These are phyloP conservation scores for Chaetorhynchus papuensis DNA, from an alignment of 2,113 vertebrate genomes.

Conservation along the genomic window DNA sequence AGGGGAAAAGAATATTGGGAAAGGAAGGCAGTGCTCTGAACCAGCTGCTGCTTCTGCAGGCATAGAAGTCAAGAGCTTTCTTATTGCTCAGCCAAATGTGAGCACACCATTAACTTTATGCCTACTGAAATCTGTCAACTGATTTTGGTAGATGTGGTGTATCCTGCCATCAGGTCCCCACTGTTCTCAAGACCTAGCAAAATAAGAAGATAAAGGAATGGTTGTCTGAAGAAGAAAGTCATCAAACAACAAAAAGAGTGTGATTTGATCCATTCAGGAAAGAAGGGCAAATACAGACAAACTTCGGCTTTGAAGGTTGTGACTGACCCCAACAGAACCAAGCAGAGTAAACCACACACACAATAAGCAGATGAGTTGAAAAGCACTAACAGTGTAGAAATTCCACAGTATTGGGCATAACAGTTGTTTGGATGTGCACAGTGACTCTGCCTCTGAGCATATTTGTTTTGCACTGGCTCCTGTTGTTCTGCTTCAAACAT, in stretches of 20 bases:
- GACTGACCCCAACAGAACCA: not conserved
- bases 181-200: not conserved
- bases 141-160: not conserved
- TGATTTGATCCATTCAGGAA: slow-evolving; percentile 27
- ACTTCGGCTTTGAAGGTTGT: slow-evolving; percentile 29
- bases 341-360: slow-evolving; percentile 4
- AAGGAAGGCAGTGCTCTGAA: not conserved
- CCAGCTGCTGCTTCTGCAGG: not conserved
- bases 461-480: slow-evolving; percentile 37
- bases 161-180: not conserved
- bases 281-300: slow-evolving; percentile 30
- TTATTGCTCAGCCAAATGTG: not conserved
- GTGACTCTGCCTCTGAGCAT: slow-evolving; percentile 31
- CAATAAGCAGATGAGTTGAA: slow-evolving; percentile 41
- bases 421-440: slow-evolving; percentile 38
- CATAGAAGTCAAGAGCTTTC: not conserved
- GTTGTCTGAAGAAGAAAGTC: not conserved
- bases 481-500: not conserved
- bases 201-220: not conserved
- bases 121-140: not conserved
- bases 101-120: not conserved
- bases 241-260: slow-evolving; percentile 2
- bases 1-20: not conserved
- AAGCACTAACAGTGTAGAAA: slow-evolving; percentile 23
- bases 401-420: slow-evolving; percentile 9